These are phyloP conservation scores for Lethrus apterus DNA, from an alignment of 1,140 invertebrate species.

Conservation along the genomic window DNA sequence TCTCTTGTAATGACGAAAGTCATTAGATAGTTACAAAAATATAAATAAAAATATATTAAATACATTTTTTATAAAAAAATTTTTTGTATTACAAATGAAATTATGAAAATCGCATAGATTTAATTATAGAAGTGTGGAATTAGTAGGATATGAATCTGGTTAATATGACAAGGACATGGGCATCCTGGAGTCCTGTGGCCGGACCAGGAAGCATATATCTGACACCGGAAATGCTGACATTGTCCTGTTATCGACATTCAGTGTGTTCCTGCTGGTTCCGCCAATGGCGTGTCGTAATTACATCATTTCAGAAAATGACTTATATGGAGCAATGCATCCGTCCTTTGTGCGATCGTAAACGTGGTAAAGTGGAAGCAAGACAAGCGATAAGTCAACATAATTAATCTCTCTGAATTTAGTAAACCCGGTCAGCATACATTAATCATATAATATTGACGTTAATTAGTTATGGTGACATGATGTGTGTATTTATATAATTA, in stretches of 20 bases:
- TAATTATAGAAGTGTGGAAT: no score
- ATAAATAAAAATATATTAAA: no score
- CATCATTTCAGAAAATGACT: constrained; percentile 25
- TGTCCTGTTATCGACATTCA: constrained; percentile 30
- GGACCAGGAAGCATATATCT: constrained; percentile 26
- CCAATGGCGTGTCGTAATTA: constrained; percentile 24
- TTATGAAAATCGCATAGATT: no score
- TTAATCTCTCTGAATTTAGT: constrained; percentile 23
- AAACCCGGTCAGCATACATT: constrained; percentile 27
- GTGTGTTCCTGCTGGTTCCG: constrained; percentile 18
- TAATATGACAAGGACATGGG: no score
- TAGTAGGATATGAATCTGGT: no score
- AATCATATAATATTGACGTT: constrained; percentile 36
- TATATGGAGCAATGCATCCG: constrained; percentile 7
- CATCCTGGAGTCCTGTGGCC: constrained; percentile 5
- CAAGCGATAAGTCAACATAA: constrained; percentile 19
- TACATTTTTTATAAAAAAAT: no score
- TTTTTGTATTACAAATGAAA: no score
- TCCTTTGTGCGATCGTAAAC: constrained; percentile 2
- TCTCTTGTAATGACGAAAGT: no score
- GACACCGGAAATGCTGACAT: constrained; percentile 29
- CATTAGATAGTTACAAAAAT: no score
- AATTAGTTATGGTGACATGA: constrained; percentile 34
- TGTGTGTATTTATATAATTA: constrained; percentile 35
- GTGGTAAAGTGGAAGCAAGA: constrained; percentile 18